Evolutionary conservation across 53 echinoderm and acorn worm genomes (phyloP).

Genomic region (Arbacia lixula): DNA sequence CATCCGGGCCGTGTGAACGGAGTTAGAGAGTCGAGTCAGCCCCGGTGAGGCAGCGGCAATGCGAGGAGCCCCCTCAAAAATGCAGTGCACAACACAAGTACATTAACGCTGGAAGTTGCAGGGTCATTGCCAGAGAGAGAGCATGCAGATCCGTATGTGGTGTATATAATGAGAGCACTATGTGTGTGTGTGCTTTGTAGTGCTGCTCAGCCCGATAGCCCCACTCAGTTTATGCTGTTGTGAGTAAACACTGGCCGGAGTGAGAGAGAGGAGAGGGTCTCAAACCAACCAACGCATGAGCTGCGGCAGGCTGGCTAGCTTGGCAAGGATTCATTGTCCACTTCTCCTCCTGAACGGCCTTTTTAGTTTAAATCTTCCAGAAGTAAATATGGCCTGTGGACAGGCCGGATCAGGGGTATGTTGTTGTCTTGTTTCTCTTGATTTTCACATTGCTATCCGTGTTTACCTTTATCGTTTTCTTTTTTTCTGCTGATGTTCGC

Average conservation of each 20-base stretch:
- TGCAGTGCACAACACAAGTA: constrained; percentile 57
- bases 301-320: neutral
- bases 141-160: constrained; percentile 42
- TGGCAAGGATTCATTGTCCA: neutral
- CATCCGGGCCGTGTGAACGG: neutral
- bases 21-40: too few species aligned
- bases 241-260: neutral
- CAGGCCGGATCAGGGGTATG: constrained; percentile 34
- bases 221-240: neutral
- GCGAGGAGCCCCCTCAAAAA: neutral
- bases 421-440: neutral
- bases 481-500: neutral
- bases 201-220: neutral
- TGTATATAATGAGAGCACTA: constrained; percentile 58
- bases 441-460: neutral
- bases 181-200: constrained; percentile 56
- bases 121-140: constrained; percentile 33
- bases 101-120: constrained; percentile 45
- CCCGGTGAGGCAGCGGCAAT: constrained; percentile 40
- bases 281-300: neutral
- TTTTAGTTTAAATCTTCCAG: constrained; percentile 4
- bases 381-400: constrained; percentile 43
- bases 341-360: neutral
- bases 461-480: too few species aligned
- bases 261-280: neutral